Evolutionary conservation across 1,140 invertebrate species (phyloP), one percentile per base, ranked within the genome.

Genomic region (Rhysida immarginata): DNA sequence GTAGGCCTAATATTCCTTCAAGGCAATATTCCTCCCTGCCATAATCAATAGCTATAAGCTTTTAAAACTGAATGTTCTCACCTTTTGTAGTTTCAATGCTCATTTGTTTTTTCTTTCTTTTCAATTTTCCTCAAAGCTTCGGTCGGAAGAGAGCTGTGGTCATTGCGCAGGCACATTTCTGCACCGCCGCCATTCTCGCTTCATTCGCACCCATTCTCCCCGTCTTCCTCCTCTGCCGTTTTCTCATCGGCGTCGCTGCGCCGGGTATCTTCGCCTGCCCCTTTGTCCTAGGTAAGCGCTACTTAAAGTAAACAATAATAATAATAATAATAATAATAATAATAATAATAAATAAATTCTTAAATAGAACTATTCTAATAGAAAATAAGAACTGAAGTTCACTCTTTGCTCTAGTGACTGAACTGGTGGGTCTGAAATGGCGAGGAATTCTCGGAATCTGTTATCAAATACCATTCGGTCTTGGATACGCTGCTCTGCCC

Each of bases 271-370:
- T 63, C 54, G 45, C 58, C 2, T 46, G 49, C 13, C 59, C 45
- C 2, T 64, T 63, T 44, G 55, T 64, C 1, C 49, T 63, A 21
- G 58, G 63, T 64, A 52, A 35, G 29, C 16, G 5, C 16, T 35
- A 35, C 29, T 35, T 35, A 35, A 8, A 8, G 29, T 35, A 16
- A 35, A 35, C 29, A 8, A 8, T 35, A 16, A 35, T 35, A 8
- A 8, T 35, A 35, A 8, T 35, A 35, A 35, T 35, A 16, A 5
- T 35, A 35, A 35, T 35, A 35, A 35, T 8, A 35, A 35, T 35
- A 35, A 35, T 8, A 35, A 35, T 16, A 16, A 8, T 8, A 8
- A 8, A 35, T 35, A 8, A 35, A 8, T 35, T 8, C 29, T 35
- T 8, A 35, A 8, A 8, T 16, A 35, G 16, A 8, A 8, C 16